A percentile compares a stretch with the other conserved stretches of the same genome.
These are phyloP conservation scores for Margaritifera margaritifera DNA, from an alignment of 2,888 invertebrate genomes.

Conservation along the genomic window DNA sequence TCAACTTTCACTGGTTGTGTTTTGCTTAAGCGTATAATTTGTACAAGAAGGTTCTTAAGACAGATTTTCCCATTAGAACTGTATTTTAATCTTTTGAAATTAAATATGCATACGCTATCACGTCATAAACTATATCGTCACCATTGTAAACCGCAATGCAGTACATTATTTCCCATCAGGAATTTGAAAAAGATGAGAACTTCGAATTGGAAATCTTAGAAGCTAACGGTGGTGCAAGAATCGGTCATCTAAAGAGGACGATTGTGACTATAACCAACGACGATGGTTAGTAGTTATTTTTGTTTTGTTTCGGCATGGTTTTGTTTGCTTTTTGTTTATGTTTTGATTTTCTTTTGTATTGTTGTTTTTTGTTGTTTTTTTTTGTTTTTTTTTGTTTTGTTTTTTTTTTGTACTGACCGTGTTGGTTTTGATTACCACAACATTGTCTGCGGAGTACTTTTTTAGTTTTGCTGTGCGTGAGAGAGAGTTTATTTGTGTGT, in stretches of 20 bases:
- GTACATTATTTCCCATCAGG: conserved; percentile 56
- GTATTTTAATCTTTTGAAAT: no score
- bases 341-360: not conserved
- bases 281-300: conserved; percentile 74
- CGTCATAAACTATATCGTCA: no score
- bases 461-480: not conserved
- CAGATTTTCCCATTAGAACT: no score
- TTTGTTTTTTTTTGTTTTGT: not conserved
- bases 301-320: not conserved
- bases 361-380: no score
- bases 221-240: conserved; percentile 72
- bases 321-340: not conserved
- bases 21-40: no score
- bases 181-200: conserved; percentile 78
- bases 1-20: no score
- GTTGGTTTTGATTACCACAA: not conserved
- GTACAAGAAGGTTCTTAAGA: no score
- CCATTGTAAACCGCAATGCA: no score
- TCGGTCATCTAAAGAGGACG: conserved; percentile 76
- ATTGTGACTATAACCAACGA: conserved; percentile 78
- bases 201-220: conserved; percentile 76
- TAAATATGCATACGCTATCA: no score
- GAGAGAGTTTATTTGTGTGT: no score
- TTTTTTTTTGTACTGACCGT: not conserved
- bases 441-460: not conserved